Evolutionary conservation across 2,797 vertebrate species (phyloP).

Genomic region (Coracias cyanogaster): DNA sequence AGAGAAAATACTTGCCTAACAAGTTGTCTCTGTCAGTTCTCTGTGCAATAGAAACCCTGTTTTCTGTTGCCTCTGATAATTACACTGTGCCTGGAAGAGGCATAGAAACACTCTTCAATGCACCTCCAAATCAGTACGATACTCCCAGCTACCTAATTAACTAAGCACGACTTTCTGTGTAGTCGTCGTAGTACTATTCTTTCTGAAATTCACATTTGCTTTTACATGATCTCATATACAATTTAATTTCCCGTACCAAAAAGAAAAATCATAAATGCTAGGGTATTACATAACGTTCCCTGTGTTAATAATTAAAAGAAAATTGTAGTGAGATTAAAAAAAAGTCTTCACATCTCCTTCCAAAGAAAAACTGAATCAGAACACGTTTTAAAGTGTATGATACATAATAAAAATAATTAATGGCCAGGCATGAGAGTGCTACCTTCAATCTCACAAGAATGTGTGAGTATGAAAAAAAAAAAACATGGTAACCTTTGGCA

Average conservation of each 20-base stretch:
- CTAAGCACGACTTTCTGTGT: neutral
- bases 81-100: neutral
- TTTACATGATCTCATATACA: neutral
- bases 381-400: neutral
- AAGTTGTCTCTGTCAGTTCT: neutral
- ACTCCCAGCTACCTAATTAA: neutral
- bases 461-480: neutral
- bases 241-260: conserved; percentile 27
- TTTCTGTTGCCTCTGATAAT: neutral
- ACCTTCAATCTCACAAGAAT: neutral
- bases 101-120: neutral
- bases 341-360: neutral
- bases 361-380: conserved; percentile 10
- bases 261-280: conserved; percentile 8
- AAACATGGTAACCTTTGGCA: neutral
- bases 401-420: conserved; percentile 18
- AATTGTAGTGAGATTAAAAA: conserved; percentile 1
- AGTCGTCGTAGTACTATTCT: neutral
- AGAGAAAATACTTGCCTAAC: neutral
- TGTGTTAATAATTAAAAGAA: conserved; percentile 45
- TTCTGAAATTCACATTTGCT: conserved; percentile 29
- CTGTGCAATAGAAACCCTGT: neutral
- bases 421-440: neutral
- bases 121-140: neutral
- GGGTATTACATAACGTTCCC: neutral